These are phyloP conservation scores for Danio tinwini DNA, from an alignment of 2,797 vertebrate genomes.

Conservation along the genomic window DNA sequence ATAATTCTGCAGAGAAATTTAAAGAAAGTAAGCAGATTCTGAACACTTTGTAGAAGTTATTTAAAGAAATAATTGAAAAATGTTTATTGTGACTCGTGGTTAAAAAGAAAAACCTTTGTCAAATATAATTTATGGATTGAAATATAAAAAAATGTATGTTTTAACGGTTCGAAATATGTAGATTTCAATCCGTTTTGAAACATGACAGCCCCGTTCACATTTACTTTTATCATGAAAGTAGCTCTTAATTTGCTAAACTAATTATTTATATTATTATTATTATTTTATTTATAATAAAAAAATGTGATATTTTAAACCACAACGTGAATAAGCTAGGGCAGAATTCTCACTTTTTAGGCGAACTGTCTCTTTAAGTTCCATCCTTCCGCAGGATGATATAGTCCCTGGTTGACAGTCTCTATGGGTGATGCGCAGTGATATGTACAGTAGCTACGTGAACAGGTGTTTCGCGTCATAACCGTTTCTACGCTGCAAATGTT, in stretches of 20 bases:
- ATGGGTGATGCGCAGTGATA: conserved; percentile 1
- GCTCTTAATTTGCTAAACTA: not conserved
- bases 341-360: not conserved
- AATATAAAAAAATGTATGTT: too few species aligned
- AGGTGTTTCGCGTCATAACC: conserved; percentile 6
- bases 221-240: not conserved
- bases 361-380: conserved; percentile 25
- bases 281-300: not conserved
- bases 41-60: too few species aligned
- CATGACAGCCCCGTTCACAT: not conserved
- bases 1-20: too few species aligned
- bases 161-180: too few species aligned
- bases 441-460: conserved; percentile 1
- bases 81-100: not conserved
- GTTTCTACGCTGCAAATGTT: not conserved
- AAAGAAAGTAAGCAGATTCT: too few species aligned
- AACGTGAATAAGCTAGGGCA: not conserved
- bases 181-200: too few species aligned
- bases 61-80: too few species aligned
- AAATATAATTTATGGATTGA: not conserved
- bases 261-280: too few species aligned
- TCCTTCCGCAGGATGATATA: conserved; percentile 33
- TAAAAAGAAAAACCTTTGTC: not conserved
- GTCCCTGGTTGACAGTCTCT: conserved; percentile 16
- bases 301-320: not conserved